phyloP scores from a whole-genome alignment of 2,797 vertebrate species.

The Platalea minor region DNA sequence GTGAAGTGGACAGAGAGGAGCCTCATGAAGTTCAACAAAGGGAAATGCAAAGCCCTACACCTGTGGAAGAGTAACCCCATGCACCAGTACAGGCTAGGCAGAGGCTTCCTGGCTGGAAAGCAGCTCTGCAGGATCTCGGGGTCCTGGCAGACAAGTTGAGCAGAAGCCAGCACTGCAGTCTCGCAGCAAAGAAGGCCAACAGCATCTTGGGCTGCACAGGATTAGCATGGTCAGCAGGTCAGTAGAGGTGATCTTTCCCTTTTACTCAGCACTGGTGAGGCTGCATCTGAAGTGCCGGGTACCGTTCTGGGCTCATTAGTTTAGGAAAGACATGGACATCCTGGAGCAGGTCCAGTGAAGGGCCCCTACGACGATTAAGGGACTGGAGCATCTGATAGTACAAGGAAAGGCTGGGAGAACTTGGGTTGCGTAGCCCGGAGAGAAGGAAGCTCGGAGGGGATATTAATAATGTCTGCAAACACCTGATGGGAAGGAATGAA shows the following conservation, averaged over 20 bases:
- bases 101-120: not conserved
- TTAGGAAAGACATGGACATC: not conserved
- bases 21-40: not conserved
- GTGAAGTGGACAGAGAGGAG: not conserved
- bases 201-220: not conserved
- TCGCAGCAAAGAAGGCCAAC: not conserved
- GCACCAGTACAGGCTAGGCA: not conserved
- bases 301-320: not conserved
- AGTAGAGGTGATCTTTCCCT: not conserved
- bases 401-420: not conserved
- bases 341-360: not conserved
- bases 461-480: not conserved
- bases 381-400: not conserved
- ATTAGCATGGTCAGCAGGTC: not conserved
- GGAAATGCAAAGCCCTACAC: not conserved
- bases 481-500: not conserved
- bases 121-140: not conserved
- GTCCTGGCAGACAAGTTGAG: not conserved
- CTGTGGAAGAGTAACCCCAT: not conserved
- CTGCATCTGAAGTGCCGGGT: rapidly evolving
- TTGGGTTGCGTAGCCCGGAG: not conserved
- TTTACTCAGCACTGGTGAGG: not conserved
- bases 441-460: not conserved
- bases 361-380: rapidly evolving
- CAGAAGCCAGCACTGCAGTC: not conserved